Evolutionary conservation across 2,797 vertebrate species (phyloP).

Genomic region (Lepus townsendii): DNA sequence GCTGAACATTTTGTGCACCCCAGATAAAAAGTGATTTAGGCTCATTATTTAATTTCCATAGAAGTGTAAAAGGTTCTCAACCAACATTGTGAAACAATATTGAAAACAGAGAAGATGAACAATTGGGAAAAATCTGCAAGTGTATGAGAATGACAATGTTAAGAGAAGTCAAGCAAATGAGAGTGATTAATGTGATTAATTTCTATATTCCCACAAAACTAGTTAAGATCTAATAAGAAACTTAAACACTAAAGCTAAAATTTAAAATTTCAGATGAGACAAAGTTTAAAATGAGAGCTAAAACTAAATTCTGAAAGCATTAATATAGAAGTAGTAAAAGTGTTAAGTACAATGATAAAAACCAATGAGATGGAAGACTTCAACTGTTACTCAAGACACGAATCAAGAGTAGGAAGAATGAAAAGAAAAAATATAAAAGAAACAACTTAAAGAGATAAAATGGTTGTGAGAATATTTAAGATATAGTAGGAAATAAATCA

Average conservation of each 20-base stretch:
- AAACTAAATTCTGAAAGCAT: conserved; percentile 7
- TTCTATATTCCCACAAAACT: background rate
- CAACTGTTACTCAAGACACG: background rate
- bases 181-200: background rate
- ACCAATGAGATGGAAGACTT: background rate
- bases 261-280: background rate
- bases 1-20: background rate
- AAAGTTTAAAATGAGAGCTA: conserved; percentile 5
- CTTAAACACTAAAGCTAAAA: conserved; percentile 19
- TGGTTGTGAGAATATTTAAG: background rate
- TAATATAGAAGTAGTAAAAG: background rate
- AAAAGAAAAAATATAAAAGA: background rate
- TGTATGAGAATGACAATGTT: background rate
- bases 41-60: background rate
- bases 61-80: background rate
- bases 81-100: background rate
- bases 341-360: conserved; percentile 51
- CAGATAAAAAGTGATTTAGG: background rate
- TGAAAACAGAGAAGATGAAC: background rate
- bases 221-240: conserved; percentile 24
- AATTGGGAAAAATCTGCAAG: background rate
- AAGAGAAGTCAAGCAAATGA: background rate
- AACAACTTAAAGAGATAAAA: background rate
- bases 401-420: background rate
- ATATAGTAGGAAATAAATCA: conserved; percentile 33